phyloP scores from a whole-genome alignment of 2,888 invertebrate genomes.

The Drosophila picticornis region DNA sequence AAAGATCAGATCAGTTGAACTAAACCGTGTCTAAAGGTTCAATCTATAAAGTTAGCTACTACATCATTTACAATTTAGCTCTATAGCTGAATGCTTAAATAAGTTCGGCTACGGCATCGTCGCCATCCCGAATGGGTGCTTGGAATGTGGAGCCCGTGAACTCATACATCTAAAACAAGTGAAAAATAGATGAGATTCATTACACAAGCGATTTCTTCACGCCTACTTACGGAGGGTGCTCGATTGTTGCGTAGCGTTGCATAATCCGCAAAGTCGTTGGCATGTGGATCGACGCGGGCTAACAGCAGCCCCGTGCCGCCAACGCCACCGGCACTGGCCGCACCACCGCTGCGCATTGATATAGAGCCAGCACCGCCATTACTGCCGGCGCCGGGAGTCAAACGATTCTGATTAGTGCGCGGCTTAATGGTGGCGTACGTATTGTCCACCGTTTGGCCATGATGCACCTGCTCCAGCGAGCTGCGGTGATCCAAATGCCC shows the following conservation, averaged over 20 bases:
- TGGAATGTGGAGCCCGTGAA: constrained; percentile 90
- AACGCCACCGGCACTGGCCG: constrained; percentile 60
- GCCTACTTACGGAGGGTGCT: constrained; percentile 83
- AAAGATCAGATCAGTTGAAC: constrained; percentile 55
- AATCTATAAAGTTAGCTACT: constrained; percentile 57
- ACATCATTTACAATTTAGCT: constrained; percentile 65
- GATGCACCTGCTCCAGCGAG: constrained; percentile 83
- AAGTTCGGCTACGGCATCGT: constrained; percentile 85
- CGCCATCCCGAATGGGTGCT: constrained; percentile 87
- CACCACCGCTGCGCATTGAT: constrained; percentile 69
- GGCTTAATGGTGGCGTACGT: constrained; percentile 85
- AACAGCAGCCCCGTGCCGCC: constrained; percentile 63
- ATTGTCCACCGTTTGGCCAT: constrained; percentile 84
- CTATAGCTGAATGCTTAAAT: constrained; percentile 73
- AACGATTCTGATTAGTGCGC: constrained; percentile 77
- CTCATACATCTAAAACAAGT: constrained; percentile 82
- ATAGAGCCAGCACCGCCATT: constrained; percentile 66
- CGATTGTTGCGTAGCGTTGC: constrained; percentile 85
- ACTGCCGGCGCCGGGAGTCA: constrained; percentile 50
- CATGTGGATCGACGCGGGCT: constrained; percentile 77
- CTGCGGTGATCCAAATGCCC: constrained; percentile 83
- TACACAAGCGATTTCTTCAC: not conserved
- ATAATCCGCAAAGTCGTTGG: constrained; percentile 85
- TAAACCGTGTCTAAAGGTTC: constrained; percentile 43
- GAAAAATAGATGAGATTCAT: not conserved